Evolutionary conservation across 2,113 vertebrate genomes (phyloP).

Genomic region (Ceyx melanurus): DNA sequence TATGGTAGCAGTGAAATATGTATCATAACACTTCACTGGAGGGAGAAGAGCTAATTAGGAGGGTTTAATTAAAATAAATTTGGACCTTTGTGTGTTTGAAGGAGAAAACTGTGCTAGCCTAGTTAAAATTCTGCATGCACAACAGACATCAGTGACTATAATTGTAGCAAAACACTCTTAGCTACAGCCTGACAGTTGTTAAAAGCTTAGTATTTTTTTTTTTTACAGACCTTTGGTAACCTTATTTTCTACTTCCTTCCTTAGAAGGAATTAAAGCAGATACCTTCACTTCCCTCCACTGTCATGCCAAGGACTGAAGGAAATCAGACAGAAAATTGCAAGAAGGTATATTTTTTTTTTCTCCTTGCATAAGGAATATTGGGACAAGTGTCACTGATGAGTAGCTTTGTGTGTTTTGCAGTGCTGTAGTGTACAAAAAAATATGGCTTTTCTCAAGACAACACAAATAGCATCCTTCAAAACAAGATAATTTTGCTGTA

Average conservation of each 20-base stretch:
- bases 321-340: constrained; percentile 67
- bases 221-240: not conserved
- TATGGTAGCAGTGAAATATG: not conserved
- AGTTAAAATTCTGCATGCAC: not conserved
- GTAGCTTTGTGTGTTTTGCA: not conserved
- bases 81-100: not conserved
- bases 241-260: not conserved
- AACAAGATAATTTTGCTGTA: not conserved
- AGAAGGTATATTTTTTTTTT: constrained; percentile 67
- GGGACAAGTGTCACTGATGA: not conserved
- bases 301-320: constrained; percentile 52
- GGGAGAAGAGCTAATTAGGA: not conserved
- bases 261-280: constrained; percentile 54
- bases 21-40: not conserved
- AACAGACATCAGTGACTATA: not conserved
- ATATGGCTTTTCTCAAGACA: not conserved
- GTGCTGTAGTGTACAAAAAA: not conserved
- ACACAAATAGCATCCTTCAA: not conserved
- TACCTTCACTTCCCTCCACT: constrained; percentile 51
- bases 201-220: not conserved
- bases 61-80: not conserved
- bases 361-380: not conserved
- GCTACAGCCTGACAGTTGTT: not conserved
- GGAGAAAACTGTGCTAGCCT: not conserved
- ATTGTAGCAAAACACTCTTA: not conserved